Percentiles rank a stretch among this genome's conserved stretches.
Conservation (phyloP, 1,140 invertebrate species). For the Neodiprion pinetum region DNA sequence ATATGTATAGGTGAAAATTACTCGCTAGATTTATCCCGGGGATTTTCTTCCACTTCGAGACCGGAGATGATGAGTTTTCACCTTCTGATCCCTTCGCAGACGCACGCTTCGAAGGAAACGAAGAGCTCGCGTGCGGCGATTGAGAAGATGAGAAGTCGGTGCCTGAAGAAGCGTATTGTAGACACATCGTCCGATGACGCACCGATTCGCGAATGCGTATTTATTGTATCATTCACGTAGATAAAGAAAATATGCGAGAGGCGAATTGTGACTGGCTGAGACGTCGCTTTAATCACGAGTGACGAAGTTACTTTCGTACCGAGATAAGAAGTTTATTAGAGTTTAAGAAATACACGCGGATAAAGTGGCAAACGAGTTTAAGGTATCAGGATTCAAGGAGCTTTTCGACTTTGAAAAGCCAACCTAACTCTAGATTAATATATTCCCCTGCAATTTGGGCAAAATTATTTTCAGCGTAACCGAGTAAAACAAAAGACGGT, state of each 20-base stretch:
- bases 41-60: neutral
- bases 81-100: neutral
- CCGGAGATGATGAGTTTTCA: constrained; percentile 1
- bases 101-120: neutral
- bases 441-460: too few relatives aligned
- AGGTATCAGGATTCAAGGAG: too few relatives aligned
- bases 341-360: too few relatives aligned
- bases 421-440: too few relatives aligned
- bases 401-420: too few relatives aligned
- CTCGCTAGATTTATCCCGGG: neutral
- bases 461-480: too few relatives aligned
- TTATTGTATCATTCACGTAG: neutral
- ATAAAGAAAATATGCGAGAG: neutral
- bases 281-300: too few relatives aligned
- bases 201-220: neutral
- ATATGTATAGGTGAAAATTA: too few relatives aligned
- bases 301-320: too few relatives aligned
- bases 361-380: too few relatives aligned
- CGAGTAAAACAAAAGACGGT: too few relatives aligned
- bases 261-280: neutral
- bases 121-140: neutral
- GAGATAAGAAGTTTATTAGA: too few relatives aligned
- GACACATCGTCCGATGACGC: neutral
- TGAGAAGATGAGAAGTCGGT: neutral
- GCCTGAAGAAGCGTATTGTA: neutral